These are phyloP conservation scores for Acrobasis consociella DNA, from an alignment of 2,888 invertebrate species.

Conservation along the genomic window DNA sequence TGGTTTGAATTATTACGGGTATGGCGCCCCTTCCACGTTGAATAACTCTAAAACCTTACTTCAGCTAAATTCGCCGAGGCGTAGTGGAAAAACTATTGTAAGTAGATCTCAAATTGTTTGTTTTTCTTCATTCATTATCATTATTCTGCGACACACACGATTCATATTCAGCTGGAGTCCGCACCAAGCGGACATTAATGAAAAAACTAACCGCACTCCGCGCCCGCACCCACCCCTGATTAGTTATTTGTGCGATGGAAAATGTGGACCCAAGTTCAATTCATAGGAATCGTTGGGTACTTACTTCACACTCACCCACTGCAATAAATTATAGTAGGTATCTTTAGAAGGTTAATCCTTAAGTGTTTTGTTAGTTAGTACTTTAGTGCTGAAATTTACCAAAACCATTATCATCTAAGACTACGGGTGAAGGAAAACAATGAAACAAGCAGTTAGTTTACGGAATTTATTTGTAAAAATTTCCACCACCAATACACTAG, in stretches of 20 bases:
- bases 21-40: too few species aligned
- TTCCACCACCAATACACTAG: neutral
- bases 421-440: neutral
- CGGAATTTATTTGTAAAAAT: conserved; percentile 11
- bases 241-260: neutral
- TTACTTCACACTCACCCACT: too few species aligned
- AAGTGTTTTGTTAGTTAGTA: too few species aligned
- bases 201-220: conserved; percentile 32
- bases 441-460: conserved; percentile 22
- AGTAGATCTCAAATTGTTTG: neutral
- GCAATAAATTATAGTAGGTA: too few species aligned
- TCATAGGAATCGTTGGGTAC: too few species aligned
- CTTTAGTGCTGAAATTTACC: too few species aligned
- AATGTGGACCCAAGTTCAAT: neutral
- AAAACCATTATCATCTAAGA: too few species aligned
- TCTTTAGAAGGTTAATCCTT: too few species aligned
- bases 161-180: conserved; percentile 29
- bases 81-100: too few species aligned
- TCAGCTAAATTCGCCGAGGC: too few species aligned
- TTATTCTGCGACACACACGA: conserved; percentile 22
- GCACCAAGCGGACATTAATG: conserved; percentile 35
- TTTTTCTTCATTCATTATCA: neutral
- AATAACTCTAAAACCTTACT: too few species aligned
- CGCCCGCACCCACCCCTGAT: neutral
- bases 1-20: too few species aligned